Evolutionary conservation across 30 jellyfish, hydroid and myxozoan species (phyloP).

Genomic region (Hydractinia symbiolongicarpus): DNA sequence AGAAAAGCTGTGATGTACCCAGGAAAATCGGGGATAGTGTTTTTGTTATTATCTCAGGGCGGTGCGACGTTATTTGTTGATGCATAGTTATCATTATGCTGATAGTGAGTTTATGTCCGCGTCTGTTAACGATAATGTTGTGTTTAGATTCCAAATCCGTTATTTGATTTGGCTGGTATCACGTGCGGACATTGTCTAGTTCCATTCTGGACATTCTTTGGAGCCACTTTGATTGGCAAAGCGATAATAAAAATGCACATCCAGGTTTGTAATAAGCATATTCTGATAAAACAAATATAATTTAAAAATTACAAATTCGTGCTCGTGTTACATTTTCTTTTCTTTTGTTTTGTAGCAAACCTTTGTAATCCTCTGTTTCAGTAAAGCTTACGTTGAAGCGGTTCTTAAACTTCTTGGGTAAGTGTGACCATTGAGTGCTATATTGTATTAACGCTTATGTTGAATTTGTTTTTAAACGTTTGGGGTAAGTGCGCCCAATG

Average conservation of each 20-base stretch:
- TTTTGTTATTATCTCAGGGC: too few relatives aligned
- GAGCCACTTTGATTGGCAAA: slow-evolving; percentile 97
- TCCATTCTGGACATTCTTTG: slow-evolving; percentile 99
- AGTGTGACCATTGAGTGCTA: not conserved
- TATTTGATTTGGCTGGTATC: slow-evolving; percentile 97
- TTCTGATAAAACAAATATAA: not conserved
- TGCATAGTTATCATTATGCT: too few relatives aligned
- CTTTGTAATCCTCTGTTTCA: slow-evolving; percentile 89
- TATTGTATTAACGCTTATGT: too few relatives aligned
- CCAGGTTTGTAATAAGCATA: slow-evolving; percentile 49
- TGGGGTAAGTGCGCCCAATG: too few relatives aligned
- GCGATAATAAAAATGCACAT: slow-evolving; percentile 93
- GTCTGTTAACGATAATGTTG: too few relatives aligned
- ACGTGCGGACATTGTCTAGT: slow-evolving; percentile 99
- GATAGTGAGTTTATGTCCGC: too few relatives aligned
- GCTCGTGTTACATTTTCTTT: not conserved
- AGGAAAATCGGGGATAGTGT: too few relatives aligned
- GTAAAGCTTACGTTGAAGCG: slow-evolving; percentile 72
- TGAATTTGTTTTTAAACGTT: too few relatives aligned
- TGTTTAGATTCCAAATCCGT: slow-evolving; percentile 88
- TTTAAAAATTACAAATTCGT: not conserved
- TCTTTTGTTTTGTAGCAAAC: slow-evolving; percentile 65
- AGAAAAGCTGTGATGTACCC: too few relatives aligned
- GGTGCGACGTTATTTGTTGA: too few relatives aligned
- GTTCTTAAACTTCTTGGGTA: slow-evolving; percentile 80